Base-by-base conservation (phyloP, 2,797 vertebrate genomes). In the Falco cherrug region DNA sequence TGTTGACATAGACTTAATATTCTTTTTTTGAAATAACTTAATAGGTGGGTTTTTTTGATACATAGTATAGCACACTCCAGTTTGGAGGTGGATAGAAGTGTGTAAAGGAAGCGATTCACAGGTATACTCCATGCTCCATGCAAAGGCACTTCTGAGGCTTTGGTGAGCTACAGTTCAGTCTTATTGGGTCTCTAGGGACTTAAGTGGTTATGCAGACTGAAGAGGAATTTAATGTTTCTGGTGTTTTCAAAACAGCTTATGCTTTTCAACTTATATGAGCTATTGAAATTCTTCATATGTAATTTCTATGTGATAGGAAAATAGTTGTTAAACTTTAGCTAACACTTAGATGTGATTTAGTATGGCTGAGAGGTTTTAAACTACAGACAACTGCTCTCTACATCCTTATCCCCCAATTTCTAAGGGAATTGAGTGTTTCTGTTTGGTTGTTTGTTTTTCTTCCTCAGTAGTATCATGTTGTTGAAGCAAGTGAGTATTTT, bases 171-270 rank as follows among this genome's bases (percentile, higher is more conserved):
- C 33, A 17, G 24, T 8, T 64, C 22, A 17, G 15, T 4, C 59
- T 51, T 17, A 1, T 1, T 43, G 33, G 3, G 6, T 54, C 75
- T 59, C 35, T 2, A 13, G 41, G 28, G 39, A 11, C 3, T 4
- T 14, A 25, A 70, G 33, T 22, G 16, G 13, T 50, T 77, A 20
- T 69, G 33, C 48, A 75, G 15, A 19, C 19, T 35, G 22, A 7
- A 51, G 22, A 75, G 29, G n/a, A 64, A n/a, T 39, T 57, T 47
- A 43, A 15, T 51, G 35, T 50, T 76, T 56, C n/a, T 50, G 50
- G 6, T 65, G 14, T 37, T 80, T 89, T 53, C 67, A 57, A 50
- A 87, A 64, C 19, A 67, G 57, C 24, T 37, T 37, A n/a, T 0
- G 3, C 22, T 43, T 56, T 86, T 51, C 48, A 10, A 4, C 15